Conservation (phyloP, 2,888 invertebrate species). For the Torymus aiolomorphi region DNA sequence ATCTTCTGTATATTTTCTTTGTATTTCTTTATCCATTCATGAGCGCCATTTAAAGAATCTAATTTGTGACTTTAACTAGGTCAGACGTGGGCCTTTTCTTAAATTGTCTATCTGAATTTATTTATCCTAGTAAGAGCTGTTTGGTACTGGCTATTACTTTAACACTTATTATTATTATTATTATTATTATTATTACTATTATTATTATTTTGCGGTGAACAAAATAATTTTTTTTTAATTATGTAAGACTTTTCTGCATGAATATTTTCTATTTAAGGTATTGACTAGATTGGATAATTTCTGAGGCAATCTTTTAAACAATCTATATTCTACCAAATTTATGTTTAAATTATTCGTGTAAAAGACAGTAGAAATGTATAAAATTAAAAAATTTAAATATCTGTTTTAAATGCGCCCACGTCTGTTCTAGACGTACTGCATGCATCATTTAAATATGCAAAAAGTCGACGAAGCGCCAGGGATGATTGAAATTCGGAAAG, state of each 20-base stretch:
- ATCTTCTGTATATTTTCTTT: conserved; percentile 16
- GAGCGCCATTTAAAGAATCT: conserved; percentile 21
- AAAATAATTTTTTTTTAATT: too few relatives aligned
- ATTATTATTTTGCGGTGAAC: too few relatives aligned
- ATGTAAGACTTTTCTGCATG: too few relatives aligned
- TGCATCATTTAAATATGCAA: conserved; percentile 30
- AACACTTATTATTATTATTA: background rate
- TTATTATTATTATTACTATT: background rate
- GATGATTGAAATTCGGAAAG: conserved; percentile 34
- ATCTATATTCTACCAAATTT: too few relatives aligned
- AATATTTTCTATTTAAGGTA: too few relatives aligned
- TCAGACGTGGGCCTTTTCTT: conserved; percentile 37
- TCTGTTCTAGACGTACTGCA: conserved; percentile 44
- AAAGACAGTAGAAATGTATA: too few relatives aligned
- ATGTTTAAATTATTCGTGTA: too few relatives aligned
- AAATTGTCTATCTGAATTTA: too few relatives aligned
- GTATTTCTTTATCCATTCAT: background rate
- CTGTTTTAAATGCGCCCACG: conserved; percentile 35
- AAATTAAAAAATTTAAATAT: too few relatives aligned
- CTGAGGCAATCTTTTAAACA: too few relatives aligned
- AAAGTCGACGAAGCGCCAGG: conserved; percentile 38
- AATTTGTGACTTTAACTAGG: conserved; percentile 36
- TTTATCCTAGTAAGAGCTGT: background rate
- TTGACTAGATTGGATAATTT: too few relatives aligned
- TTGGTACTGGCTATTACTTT: background rate